Evolutionary conservation across 2,888 invertebrate species (phyloP).

Genomic region (Eristalis tenax): DNA sequence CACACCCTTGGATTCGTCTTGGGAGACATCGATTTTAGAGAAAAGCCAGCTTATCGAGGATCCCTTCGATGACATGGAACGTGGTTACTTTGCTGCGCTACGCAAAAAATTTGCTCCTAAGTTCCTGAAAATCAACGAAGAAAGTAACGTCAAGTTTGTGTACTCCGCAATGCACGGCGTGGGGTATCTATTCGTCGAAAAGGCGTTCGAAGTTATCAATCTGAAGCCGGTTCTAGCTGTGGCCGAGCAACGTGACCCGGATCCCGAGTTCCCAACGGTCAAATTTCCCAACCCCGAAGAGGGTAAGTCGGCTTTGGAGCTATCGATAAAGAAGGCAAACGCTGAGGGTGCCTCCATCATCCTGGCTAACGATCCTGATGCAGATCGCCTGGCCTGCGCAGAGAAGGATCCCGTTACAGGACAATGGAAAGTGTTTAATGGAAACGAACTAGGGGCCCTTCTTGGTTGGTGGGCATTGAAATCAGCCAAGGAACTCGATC

Average conservation of each 20-base stretch:
- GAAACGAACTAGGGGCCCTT: conserved; percentile 97
- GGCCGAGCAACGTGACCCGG: conserved; percentile 89
- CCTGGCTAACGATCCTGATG: conserved; percentile 99
- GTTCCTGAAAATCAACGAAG: conserved; percentile 83
- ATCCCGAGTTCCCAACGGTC: conserved; percentile 99
- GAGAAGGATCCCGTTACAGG: conserved; percentile 85
- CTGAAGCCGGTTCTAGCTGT: conserved; percentile 83
- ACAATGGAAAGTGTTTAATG: conserved; percentile 85
- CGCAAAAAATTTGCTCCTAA: conserved; percentile 83
- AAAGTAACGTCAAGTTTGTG: conserved; percentile 85
- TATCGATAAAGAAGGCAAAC: conserved; percentile 91
- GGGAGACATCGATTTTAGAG: conserved; percentile 86
- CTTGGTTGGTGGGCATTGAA: conserved; percentile 96
- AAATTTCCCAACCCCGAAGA: conserved; percentile 99
- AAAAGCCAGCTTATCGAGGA: conserved; percentile 84
- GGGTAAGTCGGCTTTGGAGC: conserved; percentile 89
- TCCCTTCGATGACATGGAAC: conserved; percentile 86
- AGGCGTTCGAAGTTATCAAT: conserved; percentile 88
- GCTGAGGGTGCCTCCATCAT: conserved; percentile 87
- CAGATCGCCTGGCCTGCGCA: conserved; percentile 96
- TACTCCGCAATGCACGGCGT: conserved; percentile 99
- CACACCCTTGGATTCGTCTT: conserved; percentile 89
- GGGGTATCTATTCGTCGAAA: conserved; percentile 89
- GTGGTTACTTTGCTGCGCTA: conserved; percentile 86
- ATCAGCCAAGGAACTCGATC: conserved; percentile 82